Percentiles rank a stretch among this genome's conserved stretches.
phyloP scores from a whole-genome alignment of 2,797 vertebrate species.

The Rhynchotus rufescens region DNA sequence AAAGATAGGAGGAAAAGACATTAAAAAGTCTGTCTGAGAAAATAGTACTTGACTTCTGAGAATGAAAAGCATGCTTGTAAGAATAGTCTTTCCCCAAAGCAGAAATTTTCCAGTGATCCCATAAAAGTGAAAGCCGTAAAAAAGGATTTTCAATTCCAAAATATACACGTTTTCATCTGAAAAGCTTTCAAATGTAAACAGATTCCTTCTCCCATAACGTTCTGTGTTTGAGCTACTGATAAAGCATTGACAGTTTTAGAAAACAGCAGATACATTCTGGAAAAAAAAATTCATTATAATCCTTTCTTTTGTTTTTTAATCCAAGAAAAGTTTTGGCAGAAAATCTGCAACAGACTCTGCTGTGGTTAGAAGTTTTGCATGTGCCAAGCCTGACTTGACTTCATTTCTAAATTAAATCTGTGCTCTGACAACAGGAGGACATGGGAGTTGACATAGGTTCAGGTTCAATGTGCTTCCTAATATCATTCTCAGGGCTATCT shows the following conservation, averaged over 20 bases:
- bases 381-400: background rate
- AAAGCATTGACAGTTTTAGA: background rate
- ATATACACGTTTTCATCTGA: slow-evolving; percentile 39
- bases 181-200: slow-evolving; percentile 57
- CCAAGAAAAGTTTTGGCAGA: background rate
- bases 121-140: slow-evolving; percentile 63
- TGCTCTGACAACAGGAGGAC: background rate
- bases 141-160: slow-evolving; percentile 63
- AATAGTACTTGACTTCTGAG: background rate
- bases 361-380: background rate
- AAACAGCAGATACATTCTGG: slow-evolving; percentile 1
- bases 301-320: background rate
- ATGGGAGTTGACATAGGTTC: background rate
- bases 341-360: background rate
- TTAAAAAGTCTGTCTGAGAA: background rate
- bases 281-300: slow-evolving; percentile 35
- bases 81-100: slow-evolving; percentile 34
- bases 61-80: slow-evolving; percentile 39
- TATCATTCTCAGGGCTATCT: background rate
- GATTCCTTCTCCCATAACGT: slow-evolving; percentile 17
- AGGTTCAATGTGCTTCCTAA: background rate
- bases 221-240: background rate
- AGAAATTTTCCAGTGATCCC: slow-evolving; percentile 53
- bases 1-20: background rate
- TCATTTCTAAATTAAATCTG: background rate